phyloP scores from a whole-genome alignment of 2,113 vertebrate genomes.

The Pyxicephalus adspersus region DNA sequence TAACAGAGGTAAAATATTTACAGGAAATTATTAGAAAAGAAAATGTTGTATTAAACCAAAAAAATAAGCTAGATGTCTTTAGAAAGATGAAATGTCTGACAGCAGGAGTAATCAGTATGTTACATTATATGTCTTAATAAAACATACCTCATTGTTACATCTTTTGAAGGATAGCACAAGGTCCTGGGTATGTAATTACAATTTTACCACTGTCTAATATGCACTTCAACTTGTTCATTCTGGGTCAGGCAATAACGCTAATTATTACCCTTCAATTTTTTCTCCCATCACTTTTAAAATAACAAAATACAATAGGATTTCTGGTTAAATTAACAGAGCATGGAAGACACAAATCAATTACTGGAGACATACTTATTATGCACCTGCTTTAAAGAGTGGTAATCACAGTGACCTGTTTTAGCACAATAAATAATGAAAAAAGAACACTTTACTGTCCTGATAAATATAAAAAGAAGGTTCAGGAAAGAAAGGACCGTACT shows the following conservation, averaged over 20 bases:
- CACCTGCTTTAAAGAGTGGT: not conserved
- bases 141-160: slow-evolving; percentile 42
- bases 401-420: not conserved
- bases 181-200: slow-evolving; percentile 42
- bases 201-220: slow-evolving; percentile 41
- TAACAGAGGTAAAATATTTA: slow-evolving; percentile 7
- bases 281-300: slow-evolving; percentile 6
- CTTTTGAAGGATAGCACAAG: slow-evolving; percentile 23
- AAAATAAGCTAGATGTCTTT: not conserved
- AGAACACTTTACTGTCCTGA: not conserved
- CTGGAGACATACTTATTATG: not conserved
- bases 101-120: slow-evolving; percentile 46
- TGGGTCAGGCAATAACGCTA: slow-evolving; percentile 42
- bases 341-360: not conserved
- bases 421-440: not conserved
- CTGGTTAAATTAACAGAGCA: slow-evolving; percentile 6
- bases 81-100: slow-evolving; percentile 33
- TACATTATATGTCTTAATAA: slow-evolving; percentile 32
- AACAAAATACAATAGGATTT: slow-evolving; percentile 11
- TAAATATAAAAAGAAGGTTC: not conserved
- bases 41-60: slow-evolving; percentile 8
- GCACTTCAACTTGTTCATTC: slow-evolving; percentile 21
- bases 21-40: not conserved
- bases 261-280: slow-evolving; percentile 40
- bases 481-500: not conserved